Evolutionary conservation across 1,140 invertebrate species (phyloP).

Genomic region (Andrena cerasifolii): DNA sequence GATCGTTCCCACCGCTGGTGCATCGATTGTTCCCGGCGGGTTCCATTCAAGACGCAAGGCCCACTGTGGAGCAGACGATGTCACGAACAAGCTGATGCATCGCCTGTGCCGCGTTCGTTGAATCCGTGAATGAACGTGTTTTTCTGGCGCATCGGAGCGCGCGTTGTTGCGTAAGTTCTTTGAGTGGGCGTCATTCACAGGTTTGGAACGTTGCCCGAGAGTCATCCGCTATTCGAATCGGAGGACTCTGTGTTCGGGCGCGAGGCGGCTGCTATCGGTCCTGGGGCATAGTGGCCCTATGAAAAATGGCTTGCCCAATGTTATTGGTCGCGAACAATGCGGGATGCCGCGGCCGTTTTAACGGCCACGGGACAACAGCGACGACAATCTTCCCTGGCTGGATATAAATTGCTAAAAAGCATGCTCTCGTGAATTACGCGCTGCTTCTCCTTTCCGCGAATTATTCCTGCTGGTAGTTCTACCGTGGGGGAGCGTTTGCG

Average conservation of each 20-base stretch:
- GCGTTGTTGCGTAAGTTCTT: slow-evolving; percentile 56
- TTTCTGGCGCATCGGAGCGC: slow-evolving; percentile 53
- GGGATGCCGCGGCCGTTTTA: slow-evolving; percentile 18
- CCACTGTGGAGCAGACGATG: no score
- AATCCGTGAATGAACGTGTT: slow-evolving; percentile 60
- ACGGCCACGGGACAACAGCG: slow-evolving; percentile 10
- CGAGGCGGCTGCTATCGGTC: slow-evolving; percentile 45
- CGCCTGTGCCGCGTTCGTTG: slow-evolving; percentile 14
- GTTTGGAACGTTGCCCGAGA: slow-evolving; percentile 66
- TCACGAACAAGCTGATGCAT: slow-evolving; percentile 28
- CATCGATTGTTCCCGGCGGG: no score
- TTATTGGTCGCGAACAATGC: slow-evolving; percentile 42
- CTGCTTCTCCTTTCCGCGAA: slow-evolving; percentile 1
- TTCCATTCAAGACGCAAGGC: no score
- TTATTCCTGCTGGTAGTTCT: slow-evolving; percentile 15
- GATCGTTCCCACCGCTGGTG: no score
- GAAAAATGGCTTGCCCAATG: slow-evolving; percentile 42
- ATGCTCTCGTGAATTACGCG: slow-evolving; percentile 9
- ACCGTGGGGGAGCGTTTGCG: no score
- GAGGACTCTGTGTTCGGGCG: slow-evolving; percentile 1
- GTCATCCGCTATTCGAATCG: slow-evolving; percentile 38
- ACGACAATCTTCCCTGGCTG: slow-evolving; percentile 13
- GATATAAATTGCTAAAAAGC: slow-evolving; percentile 32
- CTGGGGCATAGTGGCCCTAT: slow-evolving; percentile 49
- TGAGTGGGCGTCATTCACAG: slow-evolving; percentile 59